Evolutionary conservation across 2,888 invertebrate species (phyloP).

Genomic region (Hedychridium roseum): DNA sequence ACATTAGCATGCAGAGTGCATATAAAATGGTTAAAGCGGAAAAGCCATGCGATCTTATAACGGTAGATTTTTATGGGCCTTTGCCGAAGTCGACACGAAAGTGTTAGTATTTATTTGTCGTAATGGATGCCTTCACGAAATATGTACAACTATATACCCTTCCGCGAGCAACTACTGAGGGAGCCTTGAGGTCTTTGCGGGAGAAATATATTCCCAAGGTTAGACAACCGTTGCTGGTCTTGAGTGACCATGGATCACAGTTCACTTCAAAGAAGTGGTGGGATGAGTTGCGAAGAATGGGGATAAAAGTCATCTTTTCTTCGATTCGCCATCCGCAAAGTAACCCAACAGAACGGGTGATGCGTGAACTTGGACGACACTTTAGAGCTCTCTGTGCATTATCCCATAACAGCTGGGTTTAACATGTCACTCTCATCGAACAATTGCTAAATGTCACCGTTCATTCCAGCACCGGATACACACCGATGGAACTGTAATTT

Average conservation of each 20-base stretch:
- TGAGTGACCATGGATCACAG: conserved; percentile 23
- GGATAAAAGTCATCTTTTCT: conserved; percentile 9
- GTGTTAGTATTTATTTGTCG: conserved; percentile 6
- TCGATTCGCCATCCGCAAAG: conserved; percentile 30
- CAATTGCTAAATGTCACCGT: conserved; percentile 19
- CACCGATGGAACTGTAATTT: too few relatives aligned
- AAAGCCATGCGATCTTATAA: neutral
- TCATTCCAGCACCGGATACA: conserved; percentile 17
- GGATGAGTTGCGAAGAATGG: neutral
- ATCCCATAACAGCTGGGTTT: conserved; percentile 22
- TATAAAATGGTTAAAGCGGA: neutral
- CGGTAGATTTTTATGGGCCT: conserved; percentile 4
- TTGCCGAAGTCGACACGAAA: neutral
- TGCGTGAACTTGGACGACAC: conserved; percentile 26
- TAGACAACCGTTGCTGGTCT: conserved; percentile 1
- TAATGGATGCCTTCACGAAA: conserved; percentile 3
- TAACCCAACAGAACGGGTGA: conserved; percentile 30
- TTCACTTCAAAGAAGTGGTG: conserved; percentile 17
- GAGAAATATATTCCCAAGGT: neutral
- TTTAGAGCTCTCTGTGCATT: conserved; percentile 26
- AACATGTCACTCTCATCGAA: conserved; percentile 21
- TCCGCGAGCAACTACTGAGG: neutral
- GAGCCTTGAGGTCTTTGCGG: neutral
- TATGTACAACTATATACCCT: neutral
- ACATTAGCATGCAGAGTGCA: neutral